Evolutionary conservation across 2,113 vertebrate species (phyloP), one percentile per base, ranked within the genome.

Genomic region (Illadopsis cleaveri): DNA sequence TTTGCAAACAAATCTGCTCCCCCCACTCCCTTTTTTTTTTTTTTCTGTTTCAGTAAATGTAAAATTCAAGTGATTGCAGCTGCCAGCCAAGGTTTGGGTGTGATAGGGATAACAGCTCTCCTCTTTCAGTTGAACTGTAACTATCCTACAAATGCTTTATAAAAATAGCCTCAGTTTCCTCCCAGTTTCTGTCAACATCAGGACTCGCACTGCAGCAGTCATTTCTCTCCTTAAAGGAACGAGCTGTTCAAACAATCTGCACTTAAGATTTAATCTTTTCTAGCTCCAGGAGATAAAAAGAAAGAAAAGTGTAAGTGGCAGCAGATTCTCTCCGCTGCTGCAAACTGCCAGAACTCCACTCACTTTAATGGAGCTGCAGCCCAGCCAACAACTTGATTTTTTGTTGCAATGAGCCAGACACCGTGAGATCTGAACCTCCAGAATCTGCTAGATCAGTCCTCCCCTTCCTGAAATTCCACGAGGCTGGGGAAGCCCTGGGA

Each of bases 241-340:
- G 3, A 33, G 91, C 42, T 95, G 76, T 77, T 85, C 91, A 91
- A 85, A 94, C 90, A 83, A 44, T 62, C 79, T 85, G 68, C 48
- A 76, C 87, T 92, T 86, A 71, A 97, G 93, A 95, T 96, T 90
- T 90, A 89, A 94, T 93, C 88, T 95, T 94, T 89, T 21, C 88
- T 96, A 94, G 89, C 96, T 95, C 83, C 82, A 71, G 97, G 93
- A 91, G 91, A 95, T 87, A 88, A 93, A 96, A 94, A 94, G 79
- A 65, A 91, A 76, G 71, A 68, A 89, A 95, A 82, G 58, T 38
- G 54, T 85, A 95, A 89, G 64, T 90, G 83, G 86, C 73, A 93
- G 91, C 88, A 93, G 91, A 92, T 91, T 76, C 83, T 82, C 86
- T 4, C 91, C 2, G 23, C 71, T 87, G 82, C 87, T 91, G 65